Evolutionary conservation across 2,113 vertebrate species (phyloP).

Genomic region (Clupea harengus): DNA sequence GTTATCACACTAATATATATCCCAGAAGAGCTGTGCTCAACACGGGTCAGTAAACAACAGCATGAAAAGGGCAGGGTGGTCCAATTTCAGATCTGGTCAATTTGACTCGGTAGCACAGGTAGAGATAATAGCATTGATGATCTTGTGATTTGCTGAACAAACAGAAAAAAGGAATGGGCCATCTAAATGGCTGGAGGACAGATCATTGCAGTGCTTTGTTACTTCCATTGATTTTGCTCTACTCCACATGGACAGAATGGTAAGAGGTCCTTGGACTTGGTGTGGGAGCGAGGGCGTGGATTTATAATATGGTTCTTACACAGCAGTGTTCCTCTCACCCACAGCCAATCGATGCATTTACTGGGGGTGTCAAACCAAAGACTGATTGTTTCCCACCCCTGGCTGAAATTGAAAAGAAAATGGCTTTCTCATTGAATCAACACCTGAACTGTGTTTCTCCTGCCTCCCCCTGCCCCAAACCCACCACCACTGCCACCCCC

Average conservation of each 20-base stretch:
- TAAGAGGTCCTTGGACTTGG: constrained; percentile 25
- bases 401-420: constrained; percentile 16
- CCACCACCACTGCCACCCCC: neutral
- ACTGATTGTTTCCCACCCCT: constrained; percentile 36
- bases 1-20: neutral
- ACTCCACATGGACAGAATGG: constrained; percentile 39
- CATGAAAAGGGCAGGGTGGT: neutral
- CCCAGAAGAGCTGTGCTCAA: neutral
- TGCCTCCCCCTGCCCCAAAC: neutral
- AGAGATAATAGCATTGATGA: constrained; percentile 12
- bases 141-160: constrained; percentile 14
- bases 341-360: constrained; percentile 49
- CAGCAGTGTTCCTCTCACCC: constrained; percentile 35
- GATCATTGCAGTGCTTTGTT: constrained; percentile 48
- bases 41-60: neutral
- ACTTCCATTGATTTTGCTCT: constrained; percentile 51
- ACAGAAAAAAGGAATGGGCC: constrained; percentile 45
- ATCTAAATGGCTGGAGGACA: constrained; percentile 43
- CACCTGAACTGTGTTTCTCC: constrained; percentile 16
- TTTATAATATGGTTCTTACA: constrained; percentile 48
- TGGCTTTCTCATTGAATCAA: constrained; percentile 16
- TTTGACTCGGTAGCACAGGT: constrained; percentile 31
- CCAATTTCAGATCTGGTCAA: constrained; percentile 30
- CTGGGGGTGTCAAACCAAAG: constrained; percentile 43
- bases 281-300: constrained; percentile 42